phyloP scores from a whole-genome alignment of 2,113 vertebrate species.

The Hepsetus odoe region DNA sequence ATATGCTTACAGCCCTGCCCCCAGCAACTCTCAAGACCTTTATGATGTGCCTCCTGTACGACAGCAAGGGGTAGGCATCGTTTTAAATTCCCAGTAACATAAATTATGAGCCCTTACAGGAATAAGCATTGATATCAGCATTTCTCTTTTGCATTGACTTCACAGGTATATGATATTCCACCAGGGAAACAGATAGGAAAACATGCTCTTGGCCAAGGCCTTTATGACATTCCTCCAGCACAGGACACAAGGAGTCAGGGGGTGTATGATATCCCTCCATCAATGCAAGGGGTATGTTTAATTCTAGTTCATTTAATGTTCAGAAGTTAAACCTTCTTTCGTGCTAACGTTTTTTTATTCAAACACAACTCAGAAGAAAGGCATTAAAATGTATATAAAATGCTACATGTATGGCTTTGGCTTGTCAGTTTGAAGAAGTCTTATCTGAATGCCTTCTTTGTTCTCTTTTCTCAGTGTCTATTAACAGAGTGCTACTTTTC shows the following conservation, averaged over 20 bases:
- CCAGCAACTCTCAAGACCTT: constrained; percentile 83
- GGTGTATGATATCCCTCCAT: constrained; percentile 71
- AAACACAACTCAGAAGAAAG: not conserved
- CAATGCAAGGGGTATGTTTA: constrained; percentile 69
- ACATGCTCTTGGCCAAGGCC: constrained; percentile 76
- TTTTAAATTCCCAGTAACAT: not conserved
- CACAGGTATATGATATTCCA: constrained; percentile 92
- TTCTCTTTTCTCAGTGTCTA: constrained; percentile 48
- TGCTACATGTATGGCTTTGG: not conserved
- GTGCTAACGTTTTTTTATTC: not conserved
- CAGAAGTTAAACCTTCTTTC: not conserved
- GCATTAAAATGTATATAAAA: not conserved
- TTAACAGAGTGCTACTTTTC: constrained; percentile 54
- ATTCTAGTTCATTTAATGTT: not conserved
- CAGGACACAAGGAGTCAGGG: constrained; percentile 70
- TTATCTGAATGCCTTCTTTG: constrained; percentile 1
- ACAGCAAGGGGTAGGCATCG: constrained; percentile 86
- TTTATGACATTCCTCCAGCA: constrained; percentile 86
- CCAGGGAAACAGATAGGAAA: constrained; percentile 77
- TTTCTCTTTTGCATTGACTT: not conserved
- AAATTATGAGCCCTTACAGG: constrained; percentile 32
- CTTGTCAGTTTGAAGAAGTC: not conserved
- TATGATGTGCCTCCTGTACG: constrained; percentile 89
- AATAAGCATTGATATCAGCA: constrained; percentile 26
- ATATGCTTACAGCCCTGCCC: constrained; percentile 83